phyloP scores from a whole-genome alignment of 2,888 invertebrate species.

The Crioceris asparagi region DNA sequence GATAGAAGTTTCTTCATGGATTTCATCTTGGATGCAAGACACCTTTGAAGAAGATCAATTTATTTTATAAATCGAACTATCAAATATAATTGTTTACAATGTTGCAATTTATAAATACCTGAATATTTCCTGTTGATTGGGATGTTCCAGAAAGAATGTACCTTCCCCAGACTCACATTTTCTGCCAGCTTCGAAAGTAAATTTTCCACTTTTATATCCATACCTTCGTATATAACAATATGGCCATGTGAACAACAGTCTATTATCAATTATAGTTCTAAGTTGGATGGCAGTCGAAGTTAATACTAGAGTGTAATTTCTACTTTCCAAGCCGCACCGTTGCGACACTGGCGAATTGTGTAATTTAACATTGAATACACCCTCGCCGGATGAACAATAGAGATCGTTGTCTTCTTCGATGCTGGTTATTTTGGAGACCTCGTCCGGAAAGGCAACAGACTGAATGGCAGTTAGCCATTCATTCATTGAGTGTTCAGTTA shows the following conservation, averaged over 20 bases:
- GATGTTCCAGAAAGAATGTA: slow-evolving; percentile 67
- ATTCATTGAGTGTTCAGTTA: slow-evolving; percentile 57
- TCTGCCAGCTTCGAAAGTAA: slow-evolving; percentile 79
- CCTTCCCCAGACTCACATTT: slow-evolving; percentile 82
- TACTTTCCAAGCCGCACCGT: slow-evolving; percentile 59
- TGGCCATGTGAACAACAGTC: slow-evolving; percentile 68
- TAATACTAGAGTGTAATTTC: slow-evolving; percentile 59
- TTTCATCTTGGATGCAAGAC: slow-evolving; percentile 74
- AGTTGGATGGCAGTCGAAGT: slow-evolving; percentile 67
- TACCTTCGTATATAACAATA: slow-evolving; percentile 74
- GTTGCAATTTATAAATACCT: slow-evolving; percentile 23
- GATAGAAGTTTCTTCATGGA: slow-evolving; percentile 74
- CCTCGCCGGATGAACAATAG: slow-evolving; percentile 79
- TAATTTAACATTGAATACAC: slow-evolving; percentile 63
- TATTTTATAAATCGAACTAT: not conserved
- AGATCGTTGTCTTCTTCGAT: slow-evolving; percentile 82
- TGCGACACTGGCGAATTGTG: slow-evolving; percentile 69
- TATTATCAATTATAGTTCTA: slow-evolving; percentile 52
- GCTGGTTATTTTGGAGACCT: slow-evolving; percentile 41
- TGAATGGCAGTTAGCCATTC: slow-evolving; percentile 74
- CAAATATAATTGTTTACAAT: not conserved
- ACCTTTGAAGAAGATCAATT: slow-evolving; percentile 40
- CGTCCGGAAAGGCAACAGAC: slow-evolving; percentile 68
- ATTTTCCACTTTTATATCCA: slow-evolving; percentile 76
- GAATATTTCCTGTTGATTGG: slow-evolving; percentile 71